A percentile compares a stretch with the other conserved stretches of the same genome.
These are phyloP conservation scores for Eonycteris spelaea DNA, from an alignment of 2,113 vertebrate species.

Conservation along the genomic window DNA sequence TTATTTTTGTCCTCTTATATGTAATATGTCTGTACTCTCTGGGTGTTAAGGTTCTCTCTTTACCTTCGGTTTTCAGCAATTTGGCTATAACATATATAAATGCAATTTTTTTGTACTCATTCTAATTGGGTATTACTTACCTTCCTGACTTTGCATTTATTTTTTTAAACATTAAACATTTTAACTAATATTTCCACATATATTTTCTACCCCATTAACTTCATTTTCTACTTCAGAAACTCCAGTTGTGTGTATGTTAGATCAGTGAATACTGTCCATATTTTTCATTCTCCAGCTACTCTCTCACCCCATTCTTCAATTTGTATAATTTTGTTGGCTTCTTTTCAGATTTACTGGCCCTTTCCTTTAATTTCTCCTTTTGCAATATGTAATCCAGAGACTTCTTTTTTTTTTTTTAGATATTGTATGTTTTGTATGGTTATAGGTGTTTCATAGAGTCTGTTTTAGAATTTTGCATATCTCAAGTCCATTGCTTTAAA, in stretches of 20 bases:
- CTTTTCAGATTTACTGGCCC: not conserved
- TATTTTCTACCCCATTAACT: not conserved
- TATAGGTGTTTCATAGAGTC: not conserved
- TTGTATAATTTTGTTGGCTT: not conserved
- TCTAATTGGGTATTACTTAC: not conserved
- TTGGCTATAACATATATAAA: not conserved
- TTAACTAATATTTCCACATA: not conserved
- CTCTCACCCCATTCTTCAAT: not conserved
- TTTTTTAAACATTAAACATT: not conserved
- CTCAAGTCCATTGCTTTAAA: not conserved
- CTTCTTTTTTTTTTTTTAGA: not conserved
- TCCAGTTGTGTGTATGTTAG: not conserved
- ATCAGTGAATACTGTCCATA: not conserved
- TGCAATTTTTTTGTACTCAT: not conserved
- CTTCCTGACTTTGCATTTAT: not conserved
- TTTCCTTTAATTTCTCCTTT: not conserved
- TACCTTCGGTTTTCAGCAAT: not conserved
- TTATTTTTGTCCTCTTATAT: not conserved
- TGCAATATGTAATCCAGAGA: not conserved
- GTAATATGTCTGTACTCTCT: not conserved
- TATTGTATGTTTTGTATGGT: not conserved
- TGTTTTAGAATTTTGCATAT: not conserved
- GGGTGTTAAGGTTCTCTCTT: not conserved
- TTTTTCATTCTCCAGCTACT: not conserved
- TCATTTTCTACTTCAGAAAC: not conserved